Conservation (phyloP, 1,140 invertebrate species). For the Zaprionus ghesquierei region DNA sequence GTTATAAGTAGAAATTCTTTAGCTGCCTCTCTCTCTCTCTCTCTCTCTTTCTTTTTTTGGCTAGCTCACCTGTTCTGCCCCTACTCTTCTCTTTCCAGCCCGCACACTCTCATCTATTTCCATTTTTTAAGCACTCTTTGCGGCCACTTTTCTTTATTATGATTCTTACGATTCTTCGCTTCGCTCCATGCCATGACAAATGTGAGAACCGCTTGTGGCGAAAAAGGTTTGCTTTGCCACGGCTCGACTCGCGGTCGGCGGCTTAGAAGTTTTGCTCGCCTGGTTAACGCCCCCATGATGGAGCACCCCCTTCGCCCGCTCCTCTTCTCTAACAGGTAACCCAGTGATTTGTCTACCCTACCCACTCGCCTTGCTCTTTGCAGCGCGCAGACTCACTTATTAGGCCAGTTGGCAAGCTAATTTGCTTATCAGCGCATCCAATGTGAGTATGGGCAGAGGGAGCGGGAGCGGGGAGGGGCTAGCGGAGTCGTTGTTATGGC, state of each 20-base stretch:
- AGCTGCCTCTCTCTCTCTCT: not conserved
- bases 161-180: conserved; percentile 29
- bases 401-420: conserved; percentile 61
- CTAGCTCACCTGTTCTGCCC: conserved; percentile 40
- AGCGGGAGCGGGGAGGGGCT: not conserved
- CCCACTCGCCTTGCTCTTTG: not conserved
- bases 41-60: conserved; percentile 36
- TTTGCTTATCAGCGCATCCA: conserved; percentile 65
- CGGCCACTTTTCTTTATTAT: conserved; percentile 79
- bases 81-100: not conserved
- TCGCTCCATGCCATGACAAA: conserved; percentile 57
- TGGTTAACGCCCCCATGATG: conserved; percentile 55
- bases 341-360: not conserved
- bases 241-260: conserved; percentile 36
- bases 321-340: conserved; percentile 1
- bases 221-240: conserved; percentile 40
- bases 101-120: conserved; percentile 55
- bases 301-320: not conserved
- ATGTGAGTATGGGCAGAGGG: not conserved
- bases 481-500: not conserved
- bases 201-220: conserved; percentile 74
- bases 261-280: conserved; percentile 56
- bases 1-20: conserved; percentile 80
- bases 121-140: conserved; percentile 76
- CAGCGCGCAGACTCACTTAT: conserved; percentile 42